Conservation (phyloP, 2,797 vertebrate genomes). For the Mionectes olivaceus region DNA sequence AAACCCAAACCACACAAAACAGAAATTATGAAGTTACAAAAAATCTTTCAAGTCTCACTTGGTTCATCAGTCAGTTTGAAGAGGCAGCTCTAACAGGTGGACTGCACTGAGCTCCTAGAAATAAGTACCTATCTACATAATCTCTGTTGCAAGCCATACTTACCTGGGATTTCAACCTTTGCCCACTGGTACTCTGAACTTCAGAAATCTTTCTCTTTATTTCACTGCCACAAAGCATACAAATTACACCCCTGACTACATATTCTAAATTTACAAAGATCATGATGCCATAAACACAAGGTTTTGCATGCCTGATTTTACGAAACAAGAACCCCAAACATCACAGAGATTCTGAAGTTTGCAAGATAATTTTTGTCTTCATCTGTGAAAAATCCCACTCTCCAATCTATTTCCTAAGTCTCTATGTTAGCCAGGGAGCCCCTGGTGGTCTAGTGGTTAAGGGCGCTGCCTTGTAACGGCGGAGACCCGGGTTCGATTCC, state of each 20-base stretch:
- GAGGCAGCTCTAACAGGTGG: neutral
- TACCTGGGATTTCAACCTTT: neutral
- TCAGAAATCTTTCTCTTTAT: constrained; percentile 26
- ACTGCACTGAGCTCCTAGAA: constrained; percentile 9
- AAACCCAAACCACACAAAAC: neutral
- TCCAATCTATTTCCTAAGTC: neutral
- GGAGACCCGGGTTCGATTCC: no score
- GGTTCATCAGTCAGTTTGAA: constrained; percentile 8
- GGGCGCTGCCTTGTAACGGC: no score
- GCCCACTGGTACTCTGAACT: neutral
- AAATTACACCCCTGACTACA: constrained; percentile 42
- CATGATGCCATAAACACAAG: neutral
- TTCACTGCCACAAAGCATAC: constrained; percentile 51
- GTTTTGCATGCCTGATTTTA: constrained; percentile 34
- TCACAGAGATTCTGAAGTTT: neutral
- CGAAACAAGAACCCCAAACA: neutral
- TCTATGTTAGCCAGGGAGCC: neutral
- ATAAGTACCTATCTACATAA: neutral
- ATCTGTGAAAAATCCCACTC: accelerated
- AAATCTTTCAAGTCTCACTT: constrained; percentile 25
- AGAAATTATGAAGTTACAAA: neutral
- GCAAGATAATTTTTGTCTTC: neutral
- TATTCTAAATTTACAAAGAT: constrained; percentile 39
- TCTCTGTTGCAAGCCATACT: neutral
- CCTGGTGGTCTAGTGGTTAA: no score